Base-by-base conservation (phyloP, 2,113 vertebrate species). In the Callocephalon fimbriatum region DNA sequence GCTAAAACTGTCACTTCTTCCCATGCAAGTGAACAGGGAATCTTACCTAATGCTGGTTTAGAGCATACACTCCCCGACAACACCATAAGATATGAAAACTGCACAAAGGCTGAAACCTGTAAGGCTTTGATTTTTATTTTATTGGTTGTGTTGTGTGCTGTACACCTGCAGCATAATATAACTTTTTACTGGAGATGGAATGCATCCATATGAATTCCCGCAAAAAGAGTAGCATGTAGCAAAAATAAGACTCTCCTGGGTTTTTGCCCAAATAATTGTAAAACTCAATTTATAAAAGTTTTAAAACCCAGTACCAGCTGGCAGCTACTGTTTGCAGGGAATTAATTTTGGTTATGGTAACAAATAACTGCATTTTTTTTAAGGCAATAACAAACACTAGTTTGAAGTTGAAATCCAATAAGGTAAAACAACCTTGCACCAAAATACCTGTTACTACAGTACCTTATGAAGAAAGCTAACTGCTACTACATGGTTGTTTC, bases 1-100 rank as follows among this genome's bases (percentile, higher is more conserved):
- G 37, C 50, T 51, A 35, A 67, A 91, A 31, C 23, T 12, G 19
- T 42, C 37, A 9, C 7, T 47, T 63, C 61, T 81, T 47, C 50
- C 45, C 12, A 2, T 0, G 12, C 5, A 73, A 58, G 12, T 16
- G 35, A 65, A 32, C 0, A 0, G n/a, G 22, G 8, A 9, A 20
- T 4, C 79, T 62, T 74, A 44, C 25, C 75, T 31, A 40, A 0
- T 1, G 7, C 11, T 83, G 19, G 21, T 56, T 65, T 65, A 61
- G 53, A 75, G 70, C 18, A n/a, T 13, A 26, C 1, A 1, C 7
- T 50, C 38, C 20, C 20, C 29, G 22, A 18, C 58, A 76, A n/a
- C 35, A 19, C 25, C 4, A 1, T 47, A 61, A 65, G 4, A 51
- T 16, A 15, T 2, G 44, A 74, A 63, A 83, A 89, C 77, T 15